Base-by-base conservation (phyloP, 2,113 vertebrate species). In the Xyrauchen texanus region DNA sequence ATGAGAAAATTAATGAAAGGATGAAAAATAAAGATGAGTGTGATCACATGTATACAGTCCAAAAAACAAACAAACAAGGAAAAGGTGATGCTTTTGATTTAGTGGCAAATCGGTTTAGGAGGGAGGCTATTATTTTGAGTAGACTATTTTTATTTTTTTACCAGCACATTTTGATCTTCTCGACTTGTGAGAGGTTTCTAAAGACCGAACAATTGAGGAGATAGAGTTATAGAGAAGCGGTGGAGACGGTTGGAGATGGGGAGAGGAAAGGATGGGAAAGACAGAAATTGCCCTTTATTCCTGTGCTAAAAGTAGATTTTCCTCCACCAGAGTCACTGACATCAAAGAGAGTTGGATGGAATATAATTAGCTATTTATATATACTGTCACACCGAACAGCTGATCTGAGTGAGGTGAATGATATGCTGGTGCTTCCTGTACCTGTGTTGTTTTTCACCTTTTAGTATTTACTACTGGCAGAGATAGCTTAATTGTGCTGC, bases 301-400 rank as follows among this genome's bases (percentile, higher is more conserved):
- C 44, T 57, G 53, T 77, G 83, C 76, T 86, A 85, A 82, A 88
- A 85, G 85, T 77, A 84, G 76, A 63, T 15, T 13, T 64, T 45
- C 46, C 15, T 16, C 63, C 15, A 63, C 58, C 64, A 53, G 65
- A 81, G 58, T 65, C 64, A 61, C 52, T 82, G 67, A 74, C 80
- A 83, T 86, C 78, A 86, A 86, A 83, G 75, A 77, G 34, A 75
- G 60, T 52, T 10, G 49, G 60, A 71, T 74, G n/a, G 81, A 80
- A 78, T 62, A 66, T 79, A 86, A 85, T 88, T 88, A 88, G 74
- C 81, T 73, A 82, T 84, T 82, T 63, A 70, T 77, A 34, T 34
- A 79, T 79, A 77, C 52, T 62, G 84, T 80, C 77, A 75, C 74
- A 79, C 66, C 69, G 2, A 83, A 79, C 76, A 83, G 83, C 79